Evolutionary conservation across 2,113 vertebrate species (phyloP).

Genomic region (Gallinago undulata): DNA sequence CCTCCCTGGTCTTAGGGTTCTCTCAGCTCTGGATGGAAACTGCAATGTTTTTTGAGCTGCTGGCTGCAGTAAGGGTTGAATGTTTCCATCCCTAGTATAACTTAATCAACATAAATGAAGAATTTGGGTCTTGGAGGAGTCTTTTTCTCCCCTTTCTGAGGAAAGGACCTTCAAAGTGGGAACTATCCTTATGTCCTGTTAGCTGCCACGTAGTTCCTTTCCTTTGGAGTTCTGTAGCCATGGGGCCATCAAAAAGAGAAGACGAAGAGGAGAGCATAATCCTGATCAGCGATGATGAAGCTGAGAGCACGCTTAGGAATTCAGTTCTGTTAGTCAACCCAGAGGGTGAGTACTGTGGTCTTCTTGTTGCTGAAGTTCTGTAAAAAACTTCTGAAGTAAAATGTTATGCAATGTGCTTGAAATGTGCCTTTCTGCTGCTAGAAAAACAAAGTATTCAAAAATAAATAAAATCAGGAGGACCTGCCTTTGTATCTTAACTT

Average conservation of each 20-base stretch:
- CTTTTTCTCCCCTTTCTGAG: background rate
- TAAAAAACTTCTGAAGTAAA: background rate
- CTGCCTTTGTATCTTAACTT: rapidly evolving
- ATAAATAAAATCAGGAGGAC: background rate
- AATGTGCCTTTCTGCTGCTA: background rate
- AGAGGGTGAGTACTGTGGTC: background rate
- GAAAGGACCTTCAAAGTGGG: background rate
- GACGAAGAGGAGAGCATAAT: background rate
- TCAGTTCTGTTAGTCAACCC: conserved; percentile 1
- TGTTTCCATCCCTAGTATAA: background rate
- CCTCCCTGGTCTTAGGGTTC: background rate
- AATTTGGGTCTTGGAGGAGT: background rate
- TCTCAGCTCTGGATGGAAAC: background rate
- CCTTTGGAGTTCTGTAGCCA: background rate
- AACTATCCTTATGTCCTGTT: background rate
- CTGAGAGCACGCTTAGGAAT: background rate
- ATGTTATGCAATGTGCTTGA: rapidly evolving
- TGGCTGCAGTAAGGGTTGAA: background rate
- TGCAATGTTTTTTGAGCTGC: background rate
- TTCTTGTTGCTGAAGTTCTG: background rate
- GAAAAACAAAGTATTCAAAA: background rate
- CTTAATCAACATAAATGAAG: background rate
- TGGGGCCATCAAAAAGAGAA: background rate
- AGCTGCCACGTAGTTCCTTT: background rate
- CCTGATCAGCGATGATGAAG: conserved; percentile 23